Percentiles rank a stretch among this genome's conserved stretches.
Conservation (phyloP, 2,113 vertebrate species). For the Vidua chalybeata region DNA sequence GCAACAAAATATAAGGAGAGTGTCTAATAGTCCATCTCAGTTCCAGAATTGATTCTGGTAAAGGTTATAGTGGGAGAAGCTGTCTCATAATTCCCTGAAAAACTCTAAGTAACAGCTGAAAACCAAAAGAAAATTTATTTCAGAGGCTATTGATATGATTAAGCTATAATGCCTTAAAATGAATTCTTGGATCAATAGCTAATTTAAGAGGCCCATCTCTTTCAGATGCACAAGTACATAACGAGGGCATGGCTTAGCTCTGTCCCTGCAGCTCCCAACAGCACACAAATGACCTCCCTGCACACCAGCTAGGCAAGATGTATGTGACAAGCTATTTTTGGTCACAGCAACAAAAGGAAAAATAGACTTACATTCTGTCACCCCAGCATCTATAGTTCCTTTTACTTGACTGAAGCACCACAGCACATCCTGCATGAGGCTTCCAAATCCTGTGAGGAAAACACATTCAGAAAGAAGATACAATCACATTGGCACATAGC, state of each 20-base stretch:
- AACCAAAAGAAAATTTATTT: neutral
- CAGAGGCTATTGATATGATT: neutral
- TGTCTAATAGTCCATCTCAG: neutral
- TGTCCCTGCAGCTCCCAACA: neutral
- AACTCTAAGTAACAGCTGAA: neutral
- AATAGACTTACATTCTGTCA: constrained; percentile 72
- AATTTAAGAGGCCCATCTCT: neutral
- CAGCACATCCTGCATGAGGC: constrained; percentile 73
- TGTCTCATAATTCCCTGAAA: neutral
- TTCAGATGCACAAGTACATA: neutral
- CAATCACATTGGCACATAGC: rapidly evolving
- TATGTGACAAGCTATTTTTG: neutral
- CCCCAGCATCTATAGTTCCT: constrained; percentile 63
- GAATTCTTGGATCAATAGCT: neutral
- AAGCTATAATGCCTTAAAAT: neutral
- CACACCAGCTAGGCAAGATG: neutral
- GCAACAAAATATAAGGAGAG: neutral
- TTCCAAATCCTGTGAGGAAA: constrained; percentile 68
- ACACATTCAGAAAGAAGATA: neutral
- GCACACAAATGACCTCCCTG: neutral
- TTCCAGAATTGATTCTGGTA: neutral
- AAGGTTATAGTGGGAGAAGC: neutral
- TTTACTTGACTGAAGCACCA: constrained; percentile 79
- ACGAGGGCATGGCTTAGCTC: neutral
- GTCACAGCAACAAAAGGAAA: neutral